Conservation (phyloP, 2,113 vertebrate species). For the Eptatretus burgeri region DNA sequence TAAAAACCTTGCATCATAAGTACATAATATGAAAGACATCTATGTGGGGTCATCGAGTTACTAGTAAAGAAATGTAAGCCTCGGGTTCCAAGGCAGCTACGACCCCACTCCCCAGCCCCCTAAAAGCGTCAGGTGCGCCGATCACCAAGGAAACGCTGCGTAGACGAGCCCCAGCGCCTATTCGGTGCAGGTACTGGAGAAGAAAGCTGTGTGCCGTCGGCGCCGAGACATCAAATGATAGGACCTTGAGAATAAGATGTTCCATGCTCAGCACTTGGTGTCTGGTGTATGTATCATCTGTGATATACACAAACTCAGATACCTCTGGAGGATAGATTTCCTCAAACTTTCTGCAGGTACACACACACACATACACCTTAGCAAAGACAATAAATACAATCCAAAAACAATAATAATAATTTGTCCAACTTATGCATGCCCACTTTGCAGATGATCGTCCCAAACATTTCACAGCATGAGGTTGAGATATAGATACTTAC, state of each 20-base stretch:
- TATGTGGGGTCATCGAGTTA: too few relatives aligned
- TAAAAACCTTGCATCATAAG: too few relatives aligned
- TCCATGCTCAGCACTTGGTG: slow-evolving; percentile 95
- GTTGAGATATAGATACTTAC: slow-evolving; percentile 25
- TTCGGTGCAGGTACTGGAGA: slow-evolving; percentile 41
- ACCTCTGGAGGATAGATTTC: slow-evolving; percentile 97
- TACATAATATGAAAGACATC: too few relatives aligned
- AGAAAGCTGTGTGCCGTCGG: slow-evolving; percentile 87
- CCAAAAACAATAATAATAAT: too few relatives aligned
- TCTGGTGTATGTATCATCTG: slow-evolving; percentile 90
- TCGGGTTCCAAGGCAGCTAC: too few relatives aligned
- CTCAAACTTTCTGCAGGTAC: slow-evolving; percentile 52
- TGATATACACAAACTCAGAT: slow-evolving; percentile 92
- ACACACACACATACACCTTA: too few relatives aligned
- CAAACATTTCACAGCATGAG: too few relatives aligned
- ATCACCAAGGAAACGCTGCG: slow-evolving; percentile 65
- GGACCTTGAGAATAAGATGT: slow-evolving; percentile 75
- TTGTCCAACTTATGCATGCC: too few relatives aligned
- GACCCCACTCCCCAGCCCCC: too few relatives aligned
- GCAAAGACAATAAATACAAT: too few relatives aligned
- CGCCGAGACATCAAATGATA: slow-evolving; percentile 73
- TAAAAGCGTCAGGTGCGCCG: neutral
- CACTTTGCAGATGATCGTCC: too few relatives aligned
- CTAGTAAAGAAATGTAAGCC: too few relatives aligned
- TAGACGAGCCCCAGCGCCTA: slow-evolving; percentile 25